Base-by-base conservation (phyloP, 1,140 invertebrate species). In the Dendroctonus valens region DNA sequence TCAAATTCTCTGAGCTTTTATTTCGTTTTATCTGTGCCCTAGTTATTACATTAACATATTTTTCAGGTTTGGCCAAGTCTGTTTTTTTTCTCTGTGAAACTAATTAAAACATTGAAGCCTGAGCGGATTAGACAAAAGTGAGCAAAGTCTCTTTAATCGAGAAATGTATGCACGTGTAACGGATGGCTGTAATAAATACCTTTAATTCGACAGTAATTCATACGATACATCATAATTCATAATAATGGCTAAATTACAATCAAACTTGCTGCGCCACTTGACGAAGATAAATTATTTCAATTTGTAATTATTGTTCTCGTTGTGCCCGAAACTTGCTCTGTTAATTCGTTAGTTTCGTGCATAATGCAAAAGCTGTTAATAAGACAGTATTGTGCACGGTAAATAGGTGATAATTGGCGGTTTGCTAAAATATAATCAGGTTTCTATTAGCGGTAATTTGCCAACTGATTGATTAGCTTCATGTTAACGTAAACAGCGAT, bases 191-290 rank as follows among this genome's bases (percentile, higher is more conserved):
- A 60, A 60, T 60, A 60, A 60, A 60, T 49, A 49, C 41, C 42
- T 11, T 3, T 46, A 49, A 52, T 41, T 54, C 14, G 41, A 14
- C 51, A 38, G 61, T 64, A 64, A 64, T 64, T 64, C 52, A 55
- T 38, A 64, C 52, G 52, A 64, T 64, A 64, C 52, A 64, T 64
- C 61, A 64, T 64, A 64, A 64, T 64, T 64, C 61, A 55, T 64
- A 38, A 64, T 46, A 51, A 64, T 49, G 61, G 52, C 52, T 46
- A 64, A 64, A 64, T 64, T 64, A 55, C 61, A 64, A 64, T 64
- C 50, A 55, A 55, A 64, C 44, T 26, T 40, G 54, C 50, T 42
- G 60, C 58, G 5, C 41, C 49, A 53, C 37, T 52, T 54, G 60
- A 63, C 50, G 60, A 63, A 42, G 60, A 63, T 53, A 42, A 63